Percentiles rank a stretch among this genome's conserved stretches.
These are phyloP conservation scores for Drosophila bocqueti DNA, from an alignment of 1,140 invertebrate species.

Conservation along the genomic window DNA sequence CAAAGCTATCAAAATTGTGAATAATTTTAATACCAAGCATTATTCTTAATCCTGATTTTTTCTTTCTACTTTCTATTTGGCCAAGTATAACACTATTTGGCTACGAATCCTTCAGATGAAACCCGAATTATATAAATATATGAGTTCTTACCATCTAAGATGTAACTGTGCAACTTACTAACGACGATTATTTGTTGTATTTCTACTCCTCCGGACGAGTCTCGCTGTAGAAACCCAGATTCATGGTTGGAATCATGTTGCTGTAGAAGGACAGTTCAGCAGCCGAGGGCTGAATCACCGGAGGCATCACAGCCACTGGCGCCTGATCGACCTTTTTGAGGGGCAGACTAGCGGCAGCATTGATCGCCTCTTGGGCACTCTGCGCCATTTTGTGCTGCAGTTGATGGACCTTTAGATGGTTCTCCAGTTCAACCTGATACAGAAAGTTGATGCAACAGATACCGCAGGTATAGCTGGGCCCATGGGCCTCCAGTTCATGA, in stretches of 20 bases:
- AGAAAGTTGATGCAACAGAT: slow-evolving; percentile 87
- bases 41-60: not conserved
- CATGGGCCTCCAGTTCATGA: slow-evolving; percentile 87
- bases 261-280: slow-evolving; percentile 76
- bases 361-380: slow-evolving; percentile 65
- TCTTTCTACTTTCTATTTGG: not conserved
- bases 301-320: slow-evolving; percentile 12
- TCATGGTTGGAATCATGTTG: slow-evolving; percentile 82
- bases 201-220: slow-evolving; percentile 70
- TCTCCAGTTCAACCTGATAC: slow-evolving; percentile 86
- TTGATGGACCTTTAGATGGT: slow-evolving; percentile 87
- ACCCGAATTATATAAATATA: not conserved
- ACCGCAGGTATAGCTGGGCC: slow-evolving; percentile 86
- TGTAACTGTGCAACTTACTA: slow-evolving; percentile 11
- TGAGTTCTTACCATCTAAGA: not conserved
- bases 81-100: not conserved
- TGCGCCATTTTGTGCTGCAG: slow-evolving; percentile 72
- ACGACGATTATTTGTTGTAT: not conserved
- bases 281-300: slow-evolving; percentile 45
- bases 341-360: slow-evolving; percentile 30
- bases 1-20: not conserved
- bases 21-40: not conserved
- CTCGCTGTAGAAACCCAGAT: slow-evolving; percentile 80
- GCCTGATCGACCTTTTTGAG: slow-evolving; percentile 25
- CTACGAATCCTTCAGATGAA: not conserved